Percentiles rank a stretch among this genome's conserved stretches.
phyloP scores from a whole-genome alignment of 2,888 invertebrate species.

The Dexiosoma caninum region DNA sequence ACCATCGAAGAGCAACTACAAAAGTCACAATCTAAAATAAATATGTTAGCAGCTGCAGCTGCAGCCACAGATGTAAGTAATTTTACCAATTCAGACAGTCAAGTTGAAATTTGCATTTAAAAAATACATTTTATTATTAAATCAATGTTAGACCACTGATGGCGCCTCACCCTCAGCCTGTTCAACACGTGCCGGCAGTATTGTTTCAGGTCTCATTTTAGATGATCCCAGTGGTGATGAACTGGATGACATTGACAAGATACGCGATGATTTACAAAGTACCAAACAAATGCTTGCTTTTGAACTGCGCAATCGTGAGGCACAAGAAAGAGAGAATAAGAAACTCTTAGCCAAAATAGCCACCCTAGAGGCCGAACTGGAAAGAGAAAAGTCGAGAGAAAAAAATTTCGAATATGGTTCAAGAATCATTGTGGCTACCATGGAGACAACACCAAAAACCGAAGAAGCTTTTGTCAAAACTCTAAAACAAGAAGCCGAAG shows the following conservation, averaged over 20 bases:
- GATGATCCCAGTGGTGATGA: constrained; percentile 86
- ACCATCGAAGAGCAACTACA: constrained; percentile 93
- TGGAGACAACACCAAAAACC: constrained; percentile 76
- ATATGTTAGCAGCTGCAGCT: constrained; percentile 69
- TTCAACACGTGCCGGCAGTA: constrained; percentile 64
- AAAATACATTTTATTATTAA: background rate
- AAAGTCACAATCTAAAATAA: constrained; percentile 86
- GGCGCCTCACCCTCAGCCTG: constrained; percentile 36
- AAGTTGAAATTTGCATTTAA: background rate
- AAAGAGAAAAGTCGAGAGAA: constrained; percentile 81
- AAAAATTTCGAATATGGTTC: constrained; percentile 74
- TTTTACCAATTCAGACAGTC: background rate
- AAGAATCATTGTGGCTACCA: constrained; percentile 73
- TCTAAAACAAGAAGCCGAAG: constrained; percentile 85
- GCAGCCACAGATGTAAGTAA: constrained; percentile 35
- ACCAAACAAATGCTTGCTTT: constrained; percentile 93
- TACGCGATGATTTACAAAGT: constrained; percentile 93
- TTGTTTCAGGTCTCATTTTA: constrained; percentile 77
- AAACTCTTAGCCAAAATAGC: constrained; percentile 87
- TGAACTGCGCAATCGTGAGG: constrained; percentile 91
- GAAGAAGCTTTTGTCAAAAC: constrained; percentile 84
- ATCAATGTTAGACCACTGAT: constrained; percentile 57
- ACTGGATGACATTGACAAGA: constrained; percentile 93
- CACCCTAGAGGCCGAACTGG: constrained; percentile 89
- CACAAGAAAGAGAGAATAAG: constrained; percentile 90